Base-by-base conservation (phyloP, 2,888 invertebrate species). In the Laothoe populi region DNA sequence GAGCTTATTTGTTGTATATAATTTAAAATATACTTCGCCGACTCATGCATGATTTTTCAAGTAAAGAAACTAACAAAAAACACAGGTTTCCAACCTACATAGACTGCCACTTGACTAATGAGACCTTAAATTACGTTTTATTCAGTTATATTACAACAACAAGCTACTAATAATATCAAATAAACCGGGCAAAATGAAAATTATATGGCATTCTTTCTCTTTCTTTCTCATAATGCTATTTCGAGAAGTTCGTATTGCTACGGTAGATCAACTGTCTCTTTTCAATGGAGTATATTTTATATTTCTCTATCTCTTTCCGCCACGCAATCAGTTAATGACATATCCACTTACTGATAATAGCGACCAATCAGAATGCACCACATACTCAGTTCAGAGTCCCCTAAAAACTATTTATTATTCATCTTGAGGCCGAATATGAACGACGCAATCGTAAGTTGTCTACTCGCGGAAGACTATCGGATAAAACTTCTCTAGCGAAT, bases 371-470 rank as follows among this genome's bases (percentile, higher is more conserved):
- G 48, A 74, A 72, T 66, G 61, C 63, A 76, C 84, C 92, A 92
- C 92, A 91, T 91, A 86, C 74, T 65, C 77, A 66, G 72, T 82
- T 83, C 82, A 77, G 71, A 82, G 82, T 82, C 78, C 63, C 64
- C 67, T 66, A 66, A 77, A 78, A 74, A 64, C 58, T 64, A 69
- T 78, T 80, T 87, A 87, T 76, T 86, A 78, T 75, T 72, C 76
- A 74, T 70, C 78, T 70, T 75, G 81, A 79, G 75, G 72, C 78
- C 80, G 83, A 90, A 81, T 84, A 91, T 90, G 90, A 79, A 83
- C 78, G 83, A 86, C 88, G 88, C 81, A 82, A 84, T 79, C 78
- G 76, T 70, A 78, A 74, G 66, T 78, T 79, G 77, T 79, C 77
- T 82, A 72, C 77, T 76, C 70, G 74, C 75, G 70, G 81, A 80